Evolutionary conservation across 2,797 vertebrate species (phyloP).

Genomic region (Gouania willdenowi): DNA sequence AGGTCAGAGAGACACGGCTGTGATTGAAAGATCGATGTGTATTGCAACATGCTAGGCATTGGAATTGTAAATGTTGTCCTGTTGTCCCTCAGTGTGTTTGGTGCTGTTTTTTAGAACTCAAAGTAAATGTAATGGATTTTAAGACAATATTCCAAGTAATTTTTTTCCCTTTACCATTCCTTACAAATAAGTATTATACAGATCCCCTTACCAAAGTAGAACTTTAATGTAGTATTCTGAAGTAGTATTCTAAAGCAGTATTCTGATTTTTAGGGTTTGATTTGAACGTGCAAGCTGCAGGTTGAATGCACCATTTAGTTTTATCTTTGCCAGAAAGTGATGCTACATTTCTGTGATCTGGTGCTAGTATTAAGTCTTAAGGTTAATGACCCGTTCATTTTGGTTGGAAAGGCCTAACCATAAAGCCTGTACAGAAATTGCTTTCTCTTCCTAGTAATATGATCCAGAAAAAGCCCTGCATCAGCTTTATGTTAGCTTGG

Average conservation of each 20-base stretch:
- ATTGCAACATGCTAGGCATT: conserved; percentile 31
- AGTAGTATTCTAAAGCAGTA: too few relatives aligned
- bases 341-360: conserved; percentile 37
- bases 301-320: too few relatives aligned
- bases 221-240: too few relatives aligned
- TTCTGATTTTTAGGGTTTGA: too few relatives aligned
- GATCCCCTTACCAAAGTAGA: too few relatives aligned
- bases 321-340: conserved; percentile 13
- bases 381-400: conserved; percentile 93
- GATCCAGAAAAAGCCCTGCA: too few relatives aligned
- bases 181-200: conserved; percentile 1
- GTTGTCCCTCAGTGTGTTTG: conserved; percentile 24
- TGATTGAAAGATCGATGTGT: conserved; percentile 66
- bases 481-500: too few relatives aligned
- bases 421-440: conserved; percentile 70
- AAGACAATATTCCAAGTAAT: background rate
- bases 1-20: conserved; percentile 51
- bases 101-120: conserved; percentile 32
- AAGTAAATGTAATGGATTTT: conserved; percentile 3
- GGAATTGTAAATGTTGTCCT: conserved; percentile 60
- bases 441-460: conserved; percentile 84
- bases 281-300: too few relatives aligned
- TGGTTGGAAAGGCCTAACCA: conserved; percentile 87
- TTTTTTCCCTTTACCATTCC: conserved; percentile 1
- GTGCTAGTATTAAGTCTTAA: conserved; percentile 86